phyloP scores from a whole-genome alignment of 2,113 vertebrate species.

The Ailurus styani region DNA sequence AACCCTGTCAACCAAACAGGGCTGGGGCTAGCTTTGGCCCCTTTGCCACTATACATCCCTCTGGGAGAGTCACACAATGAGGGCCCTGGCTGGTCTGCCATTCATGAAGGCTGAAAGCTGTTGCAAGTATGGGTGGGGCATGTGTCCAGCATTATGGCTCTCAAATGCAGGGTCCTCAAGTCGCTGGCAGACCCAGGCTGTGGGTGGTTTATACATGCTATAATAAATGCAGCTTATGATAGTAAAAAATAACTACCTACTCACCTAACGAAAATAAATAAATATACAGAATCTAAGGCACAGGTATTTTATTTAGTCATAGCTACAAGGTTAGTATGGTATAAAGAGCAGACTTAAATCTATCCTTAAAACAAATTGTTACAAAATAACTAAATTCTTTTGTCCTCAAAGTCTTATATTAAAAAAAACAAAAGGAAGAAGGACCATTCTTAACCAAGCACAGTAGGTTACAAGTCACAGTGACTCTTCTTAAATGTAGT shows the following conservation, averaged over 20 bases:
- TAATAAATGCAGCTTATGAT: neutral
- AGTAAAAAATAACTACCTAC: neutral
- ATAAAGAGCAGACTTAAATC: neutral
- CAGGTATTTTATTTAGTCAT: neutral
- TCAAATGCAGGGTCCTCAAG: neutral
- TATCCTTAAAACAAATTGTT: neutral
- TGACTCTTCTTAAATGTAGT: neutral
- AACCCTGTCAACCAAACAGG: neutral
- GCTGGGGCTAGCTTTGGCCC: neutral
- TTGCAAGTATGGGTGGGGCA: too few relatives aligned
- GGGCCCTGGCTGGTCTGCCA: neutral
- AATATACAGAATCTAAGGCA: neutral
- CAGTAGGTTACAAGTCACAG: neutral
- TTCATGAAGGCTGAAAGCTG: neutral
- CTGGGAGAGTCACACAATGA: neutral
- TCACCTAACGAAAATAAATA: neutral
- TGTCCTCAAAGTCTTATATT: neutral
- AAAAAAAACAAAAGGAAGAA: neutral
- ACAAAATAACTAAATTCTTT: neutral
- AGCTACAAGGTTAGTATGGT: neutral
- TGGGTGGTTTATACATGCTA: neutral
- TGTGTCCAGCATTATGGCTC: fast-evolving
- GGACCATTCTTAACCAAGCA: neutral
- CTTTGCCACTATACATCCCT: neutral
- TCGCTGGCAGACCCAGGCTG: neutral